Evolutionary conservation across 2,113 vertebrate genomes (phyloP), one percentile per base, ranked within the genome.

Genomic region (Tylochromis polylepis): DNA sequence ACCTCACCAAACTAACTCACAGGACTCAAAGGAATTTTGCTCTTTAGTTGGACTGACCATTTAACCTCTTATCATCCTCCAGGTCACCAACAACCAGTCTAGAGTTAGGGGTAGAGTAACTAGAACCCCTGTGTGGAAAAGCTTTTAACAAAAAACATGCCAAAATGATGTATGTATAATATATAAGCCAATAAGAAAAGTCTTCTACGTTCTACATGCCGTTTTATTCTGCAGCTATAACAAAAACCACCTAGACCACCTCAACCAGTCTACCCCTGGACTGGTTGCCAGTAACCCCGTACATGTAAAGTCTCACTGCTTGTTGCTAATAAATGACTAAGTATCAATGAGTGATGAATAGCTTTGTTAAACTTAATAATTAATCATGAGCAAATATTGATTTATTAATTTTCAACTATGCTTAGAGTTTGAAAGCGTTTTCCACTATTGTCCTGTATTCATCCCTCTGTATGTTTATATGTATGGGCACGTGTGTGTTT

Each of bases 401-500:
- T 72, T 87, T 16, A 83, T 86, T 81, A 34, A 86, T 56, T 62
- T 70, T 84, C 15, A 81, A 24, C 81, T 78, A 6, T 91, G 59
- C 16, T 67, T 79, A 62, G 8, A 87, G 77, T 90, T 83, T 86
- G 81, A 85, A 65, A 15, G 80, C 16, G 83, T 89, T 70, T 82
- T 83, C 65, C 57, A 65, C n/a, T 57, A 22, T 83, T 94, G 92
- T 94, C 82, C 88, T 89, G 92, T 94, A 92, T 93, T 94, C 90
- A 94, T 90, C 85, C 88, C 86, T 49, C 92, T 85, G 36, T 95
- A 56, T 93, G 88, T 93, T 41, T 94, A 16, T 92, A 83, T 94
- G 86, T 89, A n/a, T 62, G 70, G 62, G 62, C 62, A 38, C 4
- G 2, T 83, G 83, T 83, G 60, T 90, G 43, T 87, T 38, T 65